These are phyloP conservation scores for Heliconius erato DNA, from an alignment of 2,888 invertebrate species.

Conservation along the genomic window DNA sequence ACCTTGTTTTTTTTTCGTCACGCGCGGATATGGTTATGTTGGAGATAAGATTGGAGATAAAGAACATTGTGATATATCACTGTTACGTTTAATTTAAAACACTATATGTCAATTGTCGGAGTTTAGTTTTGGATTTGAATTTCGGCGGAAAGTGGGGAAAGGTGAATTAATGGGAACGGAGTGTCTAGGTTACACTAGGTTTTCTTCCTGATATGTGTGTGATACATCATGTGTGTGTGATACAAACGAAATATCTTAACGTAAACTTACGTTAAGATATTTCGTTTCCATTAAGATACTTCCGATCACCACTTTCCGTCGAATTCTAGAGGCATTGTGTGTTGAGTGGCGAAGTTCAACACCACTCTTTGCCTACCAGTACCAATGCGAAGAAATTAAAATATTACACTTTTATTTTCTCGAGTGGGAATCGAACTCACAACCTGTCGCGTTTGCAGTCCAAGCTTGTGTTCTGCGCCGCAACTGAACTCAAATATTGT, in stretches of 20 bases:
- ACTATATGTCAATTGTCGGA: not conserved
- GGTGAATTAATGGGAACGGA: not conserved
- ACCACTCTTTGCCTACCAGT: not conserved
- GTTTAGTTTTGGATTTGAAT: not conserved
- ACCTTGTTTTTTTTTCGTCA: constrained; percentile 28
- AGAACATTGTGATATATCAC: not conserved
- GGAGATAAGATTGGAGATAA: constrained; percentile 16
- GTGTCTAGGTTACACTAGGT: no score
- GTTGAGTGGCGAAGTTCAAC: not conserved
- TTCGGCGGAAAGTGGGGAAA: not conserved
- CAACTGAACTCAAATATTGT: not conserved
- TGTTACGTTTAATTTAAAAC: not conserved
- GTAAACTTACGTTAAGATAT: no score
- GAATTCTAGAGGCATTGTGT: not conserved
- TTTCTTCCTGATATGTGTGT: no score
- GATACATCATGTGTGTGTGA: no score
- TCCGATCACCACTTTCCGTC: no score
- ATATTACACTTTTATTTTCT: not conserved
- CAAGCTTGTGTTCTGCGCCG: not conserved
- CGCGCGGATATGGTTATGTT: not conserved
- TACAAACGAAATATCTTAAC: no score
- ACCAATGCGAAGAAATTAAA: not conserved
- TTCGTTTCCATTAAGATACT: no score
- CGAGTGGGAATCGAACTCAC: not conserved
- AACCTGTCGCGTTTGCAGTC: not conserved